A percentile compares a stretch with the other conserved stretches of the same genome.
phyloP scores from a whole-genome alignment of 2,888 invertebrate species.

The Amblyjoppa fuscipennis region DNA sequence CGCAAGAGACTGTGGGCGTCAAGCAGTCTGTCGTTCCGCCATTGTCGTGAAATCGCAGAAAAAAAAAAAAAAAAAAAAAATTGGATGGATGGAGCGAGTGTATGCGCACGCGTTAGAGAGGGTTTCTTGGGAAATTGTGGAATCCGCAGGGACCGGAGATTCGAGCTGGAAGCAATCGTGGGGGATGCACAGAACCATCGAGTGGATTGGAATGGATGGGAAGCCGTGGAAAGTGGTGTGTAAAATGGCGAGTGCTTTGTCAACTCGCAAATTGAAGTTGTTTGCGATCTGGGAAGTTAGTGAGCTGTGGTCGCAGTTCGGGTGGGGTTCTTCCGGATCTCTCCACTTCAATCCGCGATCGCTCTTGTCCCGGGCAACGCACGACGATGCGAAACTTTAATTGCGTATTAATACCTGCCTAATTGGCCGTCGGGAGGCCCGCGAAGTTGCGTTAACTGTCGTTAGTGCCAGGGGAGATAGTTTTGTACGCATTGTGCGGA shows the following conservation, averaged over 20 bases:
- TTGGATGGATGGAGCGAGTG: neutral
- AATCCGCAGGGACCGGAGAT: neutral
- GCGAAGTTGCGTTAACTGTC: conserved; percentile 72
- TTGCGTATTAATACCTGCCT: conserved; percentile 74
- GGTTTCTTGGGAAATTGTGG: neutral
- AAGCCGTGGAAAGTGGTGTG: conserved; percentile 24
- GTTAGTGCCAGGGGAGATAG: conserved; percentile 3
- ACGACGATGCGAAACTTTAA: conserved; percentile 71
- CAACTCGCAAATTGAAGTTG: conserved; percentile 42
- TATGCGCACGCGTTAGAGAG: neutral
- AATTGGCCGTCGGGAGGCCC: conserved; percentile 69
- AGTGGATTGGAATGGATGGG: conserved; percentile 3
- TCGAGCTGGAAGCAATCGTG: neutral
- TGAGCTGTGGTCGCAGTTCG: neutral
- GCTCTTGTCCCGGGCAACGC: neutral
- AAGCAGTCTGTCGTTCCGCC: neutral
- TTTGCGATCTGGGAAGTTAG: neutral
- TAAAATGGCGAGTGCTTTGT: conserved; percentile 43
- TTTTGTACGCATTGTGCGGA: neutral
- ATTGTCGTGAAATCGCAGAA: neutral
- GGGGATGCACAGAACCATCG: neutral
- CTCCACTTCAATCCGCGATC: neutral
- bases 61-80: conserved; percentile 13
- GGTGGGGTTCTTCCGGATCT: neutral
- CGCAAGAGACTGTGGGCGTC: neutral